Evolutionary conservation across 2,797 vertebrate species (phyloP), one percentile per base, ranked within the genome.

Genomic region (Eulemur coronatus): DNA sequence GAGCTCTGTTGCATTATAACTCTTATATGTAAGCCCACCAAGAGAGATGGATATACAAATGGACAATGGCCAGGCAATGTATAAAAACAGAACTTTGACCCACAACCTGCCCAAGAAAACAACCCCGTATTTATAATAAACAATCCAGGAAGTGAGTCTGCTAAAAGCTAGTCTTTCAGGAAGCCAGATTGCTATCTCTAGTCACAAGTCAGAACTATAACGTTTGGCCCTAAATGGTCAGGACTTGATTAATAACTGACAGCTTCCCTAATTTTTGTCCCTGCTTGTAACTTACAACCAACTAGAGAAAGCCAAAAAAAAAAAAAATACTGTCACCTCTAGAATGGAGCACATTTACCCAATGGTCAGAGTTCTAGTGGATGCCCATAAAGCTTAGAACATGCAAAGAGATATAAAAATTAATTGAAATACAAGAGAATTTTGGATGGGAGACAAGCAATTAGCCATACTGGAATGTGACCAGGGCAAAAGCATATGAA

Each of bases 221-320:
- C n/a, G 85, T 73, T 13, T 69, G 43, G 24, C 41, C 81, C 50
- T 24, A 72, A 13, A 70, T 57, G 48, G 20, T 41, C 55, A 80
- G 43, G 26, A 72, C 24, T 30, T 50, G 30, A 59, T 72, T n/a
- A 61, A 26, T 67, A 61, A 72, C 24, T 50, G 50, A 55, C 50
- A 88, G 70, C 28, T 76, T 82, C 67, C 61, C 46, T 90, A 24
- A 79, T 55, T 84, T 94, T 52, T 38, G 22, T 48, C 22, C 30
- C 38, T 84, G 38, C 81, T 75, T 86, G 26, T 26, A 61, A 72
- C 11, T 52, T 30, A 84, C 52, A 65, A 91, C 2, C 41, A 73
- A 55, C 9, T 20, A n/a, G 30, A 52, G n/a, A 80, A 91, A 79
- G 30, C 7, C 55, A 69, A 41, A 46, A 46, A 73, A 63, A 69